Percentiles rank a stretch among this genome's conserved stretches.
Evolutionary conservation across 2,888 invertebrate genomes (phyloP).

Genomic region (Ormia ochracea): DNA sequence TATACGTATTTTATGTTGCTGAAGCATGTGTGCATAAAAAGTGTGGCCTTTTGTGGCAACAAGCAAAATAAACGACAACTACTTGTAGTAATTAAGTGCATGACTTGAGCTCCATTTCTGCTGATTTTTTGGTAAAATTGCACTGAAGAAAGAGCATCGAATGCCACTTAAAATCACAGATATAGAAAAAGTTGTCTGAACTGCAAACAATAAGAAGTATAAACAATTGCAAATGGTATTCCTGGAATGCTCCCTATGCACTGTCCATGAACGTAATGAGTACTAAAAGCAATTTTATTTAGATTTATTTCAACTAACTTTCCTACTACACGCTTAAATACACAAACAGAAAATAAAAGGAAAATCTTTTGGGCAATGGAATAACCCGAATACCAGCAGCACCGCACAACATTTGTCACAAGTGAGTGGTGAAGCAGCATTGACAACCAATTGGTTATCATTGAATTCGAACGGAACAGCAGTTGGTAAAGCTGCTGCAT

Average conservation of each 20-base stretch:
- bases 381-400: constrained; percentile 20
- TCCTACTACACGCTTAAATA: not conserved
- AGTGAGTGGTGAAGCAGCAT: constrained; percentile 4
- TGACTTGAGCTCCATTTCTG: constrained; percentile 19
- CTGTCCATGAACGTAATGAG: constrained; percentile 31
- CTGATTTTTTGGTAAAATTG: constrained; percentile 10
- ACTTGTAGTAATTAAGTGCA: constrained; percentile 53
- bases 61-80: constrained; percentile 50
- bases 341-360: not conserved
- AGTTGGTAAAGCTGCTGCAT: not conserved
- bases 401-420: constrained; percentile 48
- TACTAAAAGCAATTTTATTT: constrained; percentile 43
- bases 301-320: constrained; percentile 41
- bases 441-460: constrained; percentile 7
- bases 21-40: constrained; percentile 18
- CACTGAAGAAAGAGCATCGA: constrained; percentile 34
- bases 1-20: not conserved
- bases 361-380: not conserved
- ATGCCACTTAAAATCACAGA: constrained; percentile 51
- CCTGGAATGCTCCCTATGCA: not conserved
- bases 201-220: not conserved
- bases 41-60: constrained; percentile 33
- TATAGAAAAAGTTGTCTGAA: not conserved
- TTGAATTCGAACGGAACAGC: constrained; percentile 9
- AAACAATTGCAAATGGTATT: constrained; percentile 30